These are phyloP conservation scores for Procambarus virginalis DNA, from an alignment of 1,140 invertebrate genomes.

Conservation along the genomic window DNA sequence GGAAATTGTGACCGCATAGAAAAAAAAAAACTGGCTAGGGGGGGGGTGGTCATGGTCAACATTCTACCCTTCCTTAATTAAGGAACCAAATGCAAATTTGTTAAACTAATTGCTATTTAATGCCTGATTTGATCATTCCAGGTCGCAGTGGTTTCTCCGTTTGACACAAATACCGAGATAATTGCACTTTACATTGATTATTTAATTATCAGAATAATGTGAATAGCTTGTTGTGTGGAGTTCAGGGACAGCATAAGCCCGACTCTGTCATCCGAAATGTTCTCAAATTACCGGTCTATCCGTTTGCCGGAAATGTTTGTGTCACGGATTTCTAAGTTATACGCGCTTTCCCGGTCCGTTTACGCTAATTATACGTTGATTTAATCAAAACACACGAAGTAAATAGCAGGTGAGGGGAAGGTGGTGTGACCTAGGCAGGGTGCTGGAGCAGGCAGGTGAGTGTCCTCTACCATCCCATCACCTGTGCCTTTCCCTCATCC, in stretches of 20 bases:
- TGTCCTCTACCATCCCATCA: too few relatives aligned
- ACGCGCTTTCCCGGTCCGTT: conserved; percentile 4
- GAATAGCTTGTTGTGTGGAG: conserved; percentile 51
- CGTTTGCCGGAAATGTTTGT: conserved; percentile 36
- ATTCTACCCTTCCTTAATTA: conserved; percentile 38
- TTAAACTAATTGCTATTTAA: conserved; percentile 48
- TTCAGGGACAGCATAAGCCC: neutral
- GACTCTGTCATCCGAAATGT: conserved; percentile 1
- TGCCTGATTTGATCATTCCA: conserved; percentile 22
- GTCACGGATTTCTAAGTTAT: conserved; percentile 46
- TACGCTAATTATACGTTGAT: conserved; percentile 42
- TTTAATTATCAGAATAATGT: conserved; percentile 51
- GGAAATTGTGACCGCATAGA: conserved; percentile 57
- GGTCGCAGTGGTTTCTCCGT: conserved; percentile 44
- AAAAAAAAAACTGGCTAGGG: too few relatives aligned
- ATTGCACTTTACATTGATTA: conserved; percentile 55
- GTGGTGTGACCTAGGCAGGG: neutral
- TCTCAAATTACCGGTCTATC: conserved; percentile 38
- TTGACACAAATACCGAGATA: conserved; percentile 53
- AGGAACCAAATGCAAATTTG: conserved; percentile 36
- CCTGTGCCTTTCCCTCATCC: too few relatives aligned
- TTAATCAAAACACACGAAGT: conserved; percentile 42
- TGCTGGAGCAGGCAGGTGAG: too few relatives aligned
- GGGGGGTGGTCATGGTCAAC: too few relatives aligned
- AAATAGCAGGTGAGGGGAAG: conserved; percentile 35